phyloP scores from a whole-genome alignment of 1,140 invertebrate species.

The Diprion similis region DNA sequence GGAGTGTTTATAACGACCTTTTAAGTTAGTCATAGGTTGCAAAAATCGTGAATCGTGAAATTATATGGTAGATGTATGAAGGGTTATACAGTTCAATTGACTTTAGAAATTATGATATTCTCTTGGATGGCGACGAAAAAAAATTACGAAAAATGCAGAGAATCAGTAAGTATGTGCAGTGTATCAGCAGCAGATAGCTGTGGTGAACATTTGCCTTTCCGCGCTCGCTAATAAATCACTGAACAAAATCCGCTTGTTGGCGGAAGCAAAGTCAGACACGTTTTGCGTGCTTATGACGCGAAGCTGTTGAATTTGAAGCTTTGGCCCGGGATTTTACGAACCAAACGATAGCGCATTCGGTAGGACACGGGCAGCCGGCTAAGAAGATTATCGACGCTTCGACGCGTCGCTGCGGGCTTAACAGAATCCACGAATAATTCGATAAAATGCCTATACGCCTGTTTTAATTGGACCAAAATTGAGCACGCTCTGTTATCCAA shows the following conservation, averaged over 20 bases:
- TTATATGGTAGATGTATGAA: no score
- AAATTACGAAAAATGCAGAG: no score
- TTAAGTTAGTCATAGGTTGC: no score
- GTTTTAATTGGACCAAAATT: background rate
- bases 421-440: background rate
- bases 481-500: background rate
- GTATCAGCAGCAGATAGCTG: no score
- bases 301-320: background rate
- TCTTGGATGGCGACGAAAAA: no score
- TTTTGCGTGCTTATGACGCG: background rate
- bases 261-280: background rate
- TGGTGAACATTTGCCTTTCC: no score
- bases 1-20: no score
- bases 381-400: background rate
- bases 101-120: no score
- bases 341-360: background rate
- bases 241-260: background rate
- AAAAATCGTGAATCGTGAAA: no score
- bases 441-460: background rate
- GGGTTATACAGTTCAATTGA: no score
- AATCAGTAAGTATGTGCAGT: no score
- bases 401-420: background rate
- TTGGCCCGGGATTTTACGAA: background rate
- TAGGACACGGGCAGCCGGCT: background rate
- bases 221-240: background rate